Evolutionary conservation across 2,113 vertebrate species (phyloP), one percentile per base, ranked within the genome.

Genomic region (Plectropomus leopardus): DNA sequence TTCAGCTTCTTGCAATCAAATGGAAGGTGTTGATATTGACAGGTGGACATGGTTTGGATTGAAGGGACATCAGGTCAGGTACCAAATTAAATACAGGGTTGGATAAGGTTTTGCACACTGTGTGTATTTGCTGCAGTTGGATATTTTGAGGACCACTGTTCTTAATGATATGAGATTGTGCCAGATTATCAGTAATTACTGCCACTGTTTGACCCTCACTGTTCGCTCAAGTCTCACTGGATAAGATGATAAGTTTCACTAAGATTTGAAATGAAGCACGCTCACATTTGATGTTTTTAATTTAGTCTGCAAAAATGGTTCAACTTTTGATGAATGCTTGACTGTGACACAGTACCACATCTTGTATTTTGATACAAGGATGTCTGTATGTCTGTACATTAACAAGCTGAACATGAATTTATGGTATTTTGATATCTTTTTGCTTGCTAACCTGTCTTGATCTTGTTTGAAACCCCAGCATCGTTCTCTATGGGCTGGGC

Each of bases 401-500:
- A 70, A 53, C 17, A 72, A 36, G 36, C 45, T 67, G 28, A 68
- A 30, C 3, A 10, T 47, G 44, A 48, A 50, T 57, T 16, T 17
- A 59, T 51, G 5, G 7, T 6, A 47, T 48, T n/a, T 69, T 11
- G 16, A 0, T 32, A 13, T 57, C 1, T 21, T 45, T 53, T 70
- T 34, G 13, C 24, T 9, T 14, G 13, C 23, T 48, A 47, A 66
- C 26, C 64, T n/a, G 45, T 21, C 3, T 60, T 80, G 17, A 78
- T 57, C 64, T 34, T 78, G 55, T 91, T 54, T 87, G 44, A 32
- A 34, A 82, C 64, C 51, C 16, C 84, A 99, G 98, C 97, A 5
- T 96, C 96, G 2, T 99, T 99, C 88, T 97, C 96, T 63, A 97
- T 99, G 97, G 98, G 98, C 83, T 99, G 98, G 98, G 96, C 98